Conservation (phyloP, 2,797 vertebrate species). For the Trematomus bernacchii region DNA sequence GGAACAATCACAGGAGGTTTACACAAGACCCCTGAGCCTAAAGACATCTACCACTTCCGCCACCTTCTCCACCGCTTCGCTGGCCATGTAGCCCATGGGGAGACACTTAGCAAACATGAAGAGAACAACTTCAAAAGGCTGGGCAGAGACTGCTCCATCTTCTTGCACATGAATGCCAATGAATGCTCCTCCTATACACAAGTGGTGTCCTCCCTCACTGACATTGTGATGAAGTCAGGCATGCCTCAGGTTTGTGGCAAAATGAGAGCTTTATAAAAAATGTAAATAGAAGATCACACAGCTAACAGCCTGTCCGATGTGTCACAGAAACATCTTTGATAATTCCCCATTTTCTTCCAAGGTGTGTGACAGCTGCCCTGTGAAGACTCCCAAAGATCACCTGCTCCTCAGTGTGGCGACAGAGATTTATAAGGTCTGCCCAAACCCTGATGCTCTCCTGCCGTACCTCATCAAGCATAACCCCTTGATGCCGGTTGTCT, state of each 20-base stretch:
- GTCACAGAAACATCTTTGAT: rapidly evolving
- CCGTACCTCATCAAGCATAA: constrained; percentile 78
- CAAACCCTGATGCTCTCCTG: constrained; percentile 81
- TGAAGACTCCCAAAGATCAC: constrained; percentile 78
- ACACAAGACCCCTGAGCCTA: constrained; percentile 63
- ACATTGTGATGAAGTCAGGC: constrained; percentile 64
- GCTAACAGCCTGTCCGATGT: not conserved
- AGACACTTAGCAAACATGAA: constrained; percentile 62
- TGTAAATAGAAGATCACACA: not conserved
- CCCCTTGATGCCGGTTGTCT: constrained; percentile 68
- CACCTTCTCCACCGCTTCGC: constrained; percentile 78
- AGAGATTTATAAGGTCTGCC: constrained; percentile 79
- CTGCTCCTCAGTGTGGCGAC: constrained; percentile 79
- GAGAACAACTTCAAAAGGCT: constrained; percentile 72
- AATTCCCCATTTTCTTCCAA: not conserved
- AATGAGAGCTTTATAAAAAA: not conserved
- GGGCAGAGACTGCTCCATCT: constrained; percentile 70
- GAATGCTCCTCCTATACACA: constrained; percentile 75
- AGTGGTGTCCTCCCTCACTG: constrained; percentile 75
- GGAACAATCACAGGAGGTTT: constrained; percentile 16
- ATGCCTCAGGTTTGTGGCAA: constrained; percentile 73
- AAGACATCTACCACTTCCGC: constrained; percentile 81
- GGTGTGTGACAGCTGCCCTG: constrained; percentile 73
- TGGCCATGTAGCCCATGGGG: constrained; percentile 53
- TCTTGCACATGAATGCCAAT: constrained; percentile 77